Percentiles rank a stretch among this genome's conserved stretches.
These are phyloP conservation scores for Hydrolagus colliei DNA, from an alignment of 2,797 vertebrate genomes.

Conservation along the genomic window DNA sequence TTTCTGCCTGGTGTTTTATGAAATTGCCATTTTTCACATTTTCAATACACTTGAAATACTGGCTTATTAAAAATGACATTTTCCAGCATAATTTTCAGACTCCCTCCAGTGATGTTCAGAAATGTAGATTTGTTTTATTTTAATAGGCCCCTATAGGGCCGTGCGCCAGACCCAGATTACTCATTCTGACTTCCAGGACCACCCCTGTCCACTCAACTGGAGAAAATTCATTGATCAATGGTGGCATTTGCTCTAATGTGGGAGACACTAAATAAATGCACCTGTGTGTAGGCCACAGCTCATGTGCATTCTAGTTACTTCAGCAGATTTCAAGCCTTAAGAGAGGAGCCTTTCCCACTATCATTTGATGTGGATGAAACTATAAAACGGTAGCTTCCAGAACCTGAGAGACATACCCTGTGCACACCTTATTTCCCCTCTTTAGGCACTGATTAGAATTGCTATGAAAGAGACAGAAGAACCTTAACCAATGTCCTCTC, in stretches of 20 bases:
- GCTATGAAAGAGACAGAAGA: no score
- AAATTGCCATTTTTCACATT: not conserved
- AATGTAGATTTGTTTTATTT: not conserved
- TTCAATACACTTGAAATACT: conserved; percentile 1
- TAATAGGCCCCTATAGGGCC: conserved; percentile 4
- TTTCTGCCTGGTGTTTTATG: not conserved
- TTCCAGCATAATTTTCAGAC: conserved; percentile 16
- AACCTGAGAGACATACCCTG: no score
- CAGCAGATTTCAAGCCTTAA: not conserved
- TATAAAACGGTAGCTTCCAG: no score
- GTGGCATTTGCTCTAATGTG: conserved; percentile 9
- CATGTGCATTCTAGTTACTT: not conserved
- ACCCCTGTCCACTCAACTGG: not conserved
- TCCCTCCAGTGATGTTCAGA: conserved; percentile 3
- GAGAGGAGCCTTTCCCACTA: not conserved
- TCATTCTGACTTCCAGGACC: not conserved
- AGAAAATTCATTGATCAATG: conserved; percentile 8
- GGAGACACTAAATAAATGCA: not conserved
- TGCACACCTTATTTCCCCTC: no score
- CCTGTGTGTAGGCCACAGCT: conserved; percentile 1
- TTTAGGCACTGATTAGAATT: no score
- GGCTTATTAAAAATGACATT: not conserved
- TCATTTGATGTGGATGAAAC: not conserved
- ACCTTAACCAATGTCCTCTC: no score
- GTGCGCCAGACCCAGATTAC: not conserved